Conservation (phyloP, 2,113 vertebrate genomes). For the Halichoeres trimaculatus region DNA sequence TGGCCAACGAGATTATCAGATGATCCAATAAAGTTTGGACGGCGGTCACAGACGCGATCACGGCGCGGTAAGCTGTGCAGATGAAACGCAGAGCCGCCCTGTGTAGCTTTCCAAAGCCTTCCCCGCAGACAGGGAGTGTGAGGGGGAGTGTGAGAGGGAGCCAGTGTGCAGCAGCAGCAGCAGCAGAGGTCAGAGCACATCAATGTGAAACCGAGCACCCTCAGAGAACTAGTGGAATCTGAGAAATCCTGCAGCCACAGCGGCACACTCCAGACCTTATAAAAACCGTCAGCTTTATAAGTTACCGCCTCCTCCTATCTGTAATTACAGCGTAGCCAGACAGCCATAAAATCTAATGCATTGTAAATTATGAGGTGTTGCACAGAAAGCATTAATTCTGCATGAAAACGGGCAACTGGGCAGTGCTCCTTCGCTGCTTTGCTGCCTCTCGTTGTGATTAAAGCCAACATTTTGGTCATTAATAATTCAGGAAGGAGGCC, state of each 20-base stretch:
- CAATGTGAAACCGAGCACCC: constrained; percentile 43
- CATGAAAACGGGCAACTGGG: constrained; percentile 28
- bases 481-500: constrained; percentile 44
- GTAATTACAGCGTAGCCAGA: constrained; percentile 33
- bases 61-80: constrained; percentile 3
- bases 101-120: constrained; percentile 30
- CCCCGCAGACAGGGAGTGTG: constrained; percentile 15
- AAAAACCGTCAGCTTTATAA: constrained; percentile 44
- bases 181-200: constrained; percentile 56
- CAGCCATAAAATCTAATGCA: constrained; percentile 30
- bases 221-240: constrained; percentile 41
- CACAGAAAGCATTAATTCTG: constrained; percentile 44
- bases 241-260: neutral
- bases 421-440: constrained; percentile 5
- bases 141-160: neutral
- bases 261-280: constrained; percentile 5
- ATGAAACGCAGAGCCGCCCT: constrained; percentile 43
- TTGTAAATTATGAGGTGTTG: constrained; percentile 41
- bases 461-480: constrained; percentile 27
- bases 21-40: constrained; percentile 65
- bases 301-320: constrained; percentile 42
- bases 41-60: constrained; percentile 39
- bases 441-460: constrained; percentile 4
- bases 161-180: constrained; percentile 5
- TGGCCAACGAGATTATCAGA: constrained; percentile 63